phyloP scores from a whole-genome alignment of 2,797 vertebrate genomes.

The Merluccius polli region DNA sequence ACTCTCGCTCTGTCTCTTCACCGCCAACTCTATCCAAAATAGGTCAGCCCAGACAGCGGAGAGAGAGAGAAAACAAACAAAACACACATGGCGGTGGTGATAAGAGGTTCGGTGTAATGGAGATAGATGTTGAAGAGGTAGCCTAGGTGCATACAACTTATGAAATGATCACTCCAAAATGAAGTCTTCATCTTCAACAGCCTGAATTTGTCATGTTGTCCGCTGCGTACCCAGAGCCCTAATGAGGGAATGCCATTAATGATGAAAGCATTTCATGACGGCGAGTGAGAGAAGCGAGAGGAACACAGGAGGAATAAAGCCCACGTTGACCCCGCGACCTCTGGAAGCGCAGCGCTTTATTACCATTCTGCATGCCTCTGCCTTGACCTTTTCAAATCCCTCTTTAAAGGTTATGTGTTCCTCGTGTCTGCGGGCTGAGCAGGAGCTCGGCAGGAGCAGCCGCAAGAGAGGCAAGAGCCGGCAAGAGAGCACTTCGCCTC shows the following conservation, averaged over 20 bases:
- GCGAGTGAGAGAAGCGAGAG: neutral
- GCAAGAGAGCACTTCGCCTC: constrained; percentile 33
- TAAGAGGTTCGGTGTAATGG: constrained; percentile 20
- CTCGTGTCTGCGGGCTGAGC: constrained; percentile 49
- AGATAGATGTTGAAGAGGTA: constrained; percentile 6
- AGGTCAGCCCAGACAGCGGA: constrained; percentile 50
- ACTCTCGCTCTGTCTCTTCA: constrained; percentile 37
- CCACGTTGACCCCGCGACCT: constrained; percentile 63
- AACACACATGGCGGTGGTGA: constrained; percentile 16
- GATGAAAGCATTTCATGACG: neutral
- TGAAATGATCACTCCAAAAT: constrained; percentile 15
- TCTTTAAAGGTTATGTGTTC: constrained; percentile 71
- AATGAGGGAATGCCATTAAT: neutral
- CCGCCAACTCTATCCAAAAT: constrained; percentile 53
- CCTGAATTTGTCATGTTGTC: constrained; percentile 11
- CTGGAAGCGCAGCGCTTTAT: constrained; percentile 57
- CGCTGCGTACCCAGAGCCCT: constrained; percentile 18
- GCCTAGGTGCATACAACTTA: neutral
- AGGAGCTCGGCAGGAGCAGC: constrained; percentile 53
- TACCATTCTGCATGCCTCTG: constrained; percentile 68
- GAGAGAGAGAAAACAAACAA: constrained; percentile 11
- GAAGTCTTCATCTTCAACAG: constrained; percentile 17
- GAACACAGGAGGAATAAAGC: constrained; percentile 46
- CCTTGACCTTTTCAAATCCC: constrained; percentile 75
- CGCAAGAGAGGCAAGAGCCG: constrained; percentile 2